Evolutionary conservation across 1,140 invertebrate species (phyloP).

Genomic region (Octopus sinensis): DNA sequence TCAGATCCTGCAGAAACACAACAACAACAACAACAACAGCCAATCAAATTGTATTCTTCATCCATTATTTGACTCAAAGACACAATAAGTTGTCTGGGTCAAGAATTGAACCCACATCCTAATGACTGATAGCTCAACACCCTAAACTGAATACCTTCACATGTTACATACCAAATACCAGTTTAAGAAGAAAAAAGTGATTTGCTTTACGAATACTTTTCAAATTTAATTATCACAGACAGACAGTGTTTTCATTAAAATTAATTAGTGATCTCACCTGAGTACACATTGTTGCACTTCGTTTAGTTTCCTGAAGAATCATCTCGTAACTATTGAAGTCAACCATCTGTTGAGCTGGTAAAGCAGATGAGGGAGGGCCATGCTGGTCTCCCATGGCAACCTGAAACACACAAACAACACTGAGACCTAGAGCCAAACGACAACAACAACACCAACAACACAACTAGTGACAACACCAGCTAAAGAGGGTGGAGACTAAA

Average conservation of each 20-base stretch:
- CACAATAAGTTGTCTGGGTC: neutral
- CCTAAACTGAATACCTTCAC: neutral
- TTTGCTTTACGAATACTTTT: neutral
- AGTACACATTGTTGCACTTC: constrained; percentile 51
- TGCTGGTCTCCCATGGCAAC: no score
- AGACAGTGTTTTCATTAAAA: no score
- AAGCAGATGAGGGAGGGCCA: neutral
- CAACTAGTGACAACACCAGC: no score
- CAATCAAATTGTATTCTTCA: no score
- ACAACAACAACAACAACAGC: neutral
- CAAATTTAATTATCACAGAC: no score
- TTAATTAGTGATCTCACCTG: constrained; percentile 34
- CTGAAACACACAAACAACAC: no score
- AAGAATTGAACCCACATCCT: no score
- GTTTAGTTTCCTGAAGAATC: constrained; percentile 49
- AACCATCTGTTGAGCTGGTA: neutral
- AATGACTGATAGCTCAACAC: no score
- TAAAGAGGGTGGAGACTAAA: no score
- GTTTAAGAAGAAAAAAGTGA: neutral
- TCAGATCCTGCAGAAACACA: constrained; percentile 42
- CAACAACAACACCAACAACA: no score
- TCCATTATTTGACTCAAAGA: no score
- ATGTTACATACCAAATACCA: neutral
- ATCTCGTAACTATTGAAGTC: constrained; percentile 45
- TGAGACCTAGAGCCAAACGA: no score